Conservation (phyloP, 2,888 invertebrate genomes). For the Atrina japonica region DNA sequence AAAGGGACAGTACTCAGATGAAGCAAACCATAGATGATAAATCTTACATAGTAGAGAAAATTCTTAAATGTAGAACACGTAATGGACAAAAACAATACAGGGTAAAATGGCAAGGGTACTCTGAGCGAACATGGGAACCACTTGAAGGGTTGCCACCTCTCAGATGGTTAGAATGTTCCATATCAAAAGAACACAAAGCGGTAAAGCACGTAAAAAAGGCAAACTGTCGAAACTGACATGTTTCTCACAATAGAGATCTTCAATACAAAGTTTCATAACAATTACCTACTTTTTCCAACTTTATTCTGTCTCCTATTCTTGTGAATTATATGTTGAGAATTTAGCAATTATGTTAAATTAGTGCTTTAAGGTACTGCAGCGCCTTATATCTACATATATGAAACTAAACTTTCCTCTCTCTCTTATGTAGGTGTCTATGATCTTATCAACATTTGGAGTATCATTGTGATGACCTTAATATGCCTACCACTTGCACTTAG, state of each 20-base stretch:
- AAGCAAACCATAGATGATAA: no score
- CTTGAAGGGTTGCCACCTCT: neutral
- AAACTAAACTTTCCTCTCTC: neutral
- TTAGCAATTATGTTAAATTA: slow-evolving; percentile 9
- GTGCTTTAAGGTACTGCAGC: slow-evolving; percentile 11
- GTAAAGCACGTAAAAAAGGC: neutral
- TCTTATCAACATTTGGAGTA: neutral
- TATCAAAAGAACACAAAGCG: neutral
- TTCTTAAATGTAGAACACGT: no score
- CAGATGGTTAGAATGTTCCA: slow-evolving; percentile 1
- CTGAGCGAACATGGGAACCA: no score
- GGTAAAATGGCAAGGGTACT: slow-evolving; percentile 7
- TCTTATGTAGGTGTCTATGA: neutral
- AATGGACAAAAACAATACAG: neutral
- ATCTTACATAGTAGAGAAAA: no score
- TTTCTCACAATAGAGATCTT: no score
- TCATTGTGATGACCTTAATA: neutral
- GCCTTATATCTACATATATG: neutral
- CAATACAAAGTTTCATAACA: neutral
- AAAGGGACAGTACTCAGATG: no score
- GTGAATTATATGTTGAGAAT: neutral
- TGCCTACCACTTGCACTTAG: no score
- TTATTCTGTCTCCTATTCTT: neutral
- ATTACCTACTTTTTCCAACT: neutral
- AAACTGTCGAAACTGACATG: neutral